These are phyloP conservation scores for Eublepharis macularius DNA, from an alignment of 2,113 vertebrate genomes.

Conservation along the genomic window DNA sequence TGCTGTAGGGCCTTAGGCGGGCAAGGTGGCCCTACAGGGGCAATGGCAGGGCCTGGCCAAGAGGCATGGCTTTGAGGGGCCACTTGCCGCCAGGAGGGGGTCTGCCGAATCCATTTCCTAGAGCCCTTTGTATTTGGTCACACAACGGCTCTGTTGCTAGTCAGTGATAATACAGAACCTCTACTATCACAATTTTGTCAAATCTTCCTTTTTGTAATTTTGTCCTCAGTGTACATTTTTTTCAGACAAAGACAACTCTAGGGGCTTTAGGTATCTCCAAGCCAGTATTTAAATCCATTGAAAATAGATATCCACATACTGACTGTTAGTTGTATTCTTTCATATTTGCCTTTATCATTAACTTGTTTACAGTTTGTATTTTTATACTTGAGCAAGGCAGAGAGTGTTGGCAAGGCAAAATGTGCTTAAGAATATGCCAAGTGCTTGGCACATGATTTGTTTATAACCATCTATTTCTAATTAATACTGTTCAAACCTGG, in stretches of 20 bases:
- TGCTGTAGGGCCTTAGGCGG: too few species aligned
- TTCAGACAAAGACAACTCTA: background rate
- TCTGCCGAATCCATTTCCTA: too few species aligned
- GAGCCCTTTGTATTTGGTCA: too few species aligned
- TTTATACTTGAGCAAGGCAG: background rate
- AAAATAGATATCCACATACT: background rate
- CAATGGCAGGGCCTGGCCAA: too few species aligned
- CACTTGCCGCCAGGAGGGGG: too few species aligned
- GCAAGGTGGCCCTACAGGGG: too few species aligned
- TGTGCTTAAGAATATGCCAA: background rate
- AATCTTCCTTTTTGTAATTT: background rate
- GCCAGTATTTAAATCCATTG: background rate
- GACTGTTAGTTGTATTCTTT: background rate
- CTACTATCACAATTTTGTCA: background rate
- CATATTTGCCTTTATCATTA: background rate
- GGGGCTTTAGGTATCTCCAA: background rate
- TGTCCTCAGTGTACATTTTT: background rate
- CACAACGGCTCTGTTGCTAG: too few species aligned
- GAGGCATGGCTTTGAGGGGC: too few species aligned
- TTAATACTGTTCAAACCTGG: background rate
- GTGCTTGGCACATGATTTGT: background rate
- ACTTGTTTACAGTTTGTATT: background rate
- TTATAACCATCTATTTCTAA: conserved; percentile 6
- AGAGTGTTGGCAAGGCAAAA: background rate
- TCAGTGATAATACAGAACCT: background rate